These are phyloP conservation scores for Silvanus unidentatus DNA, from an alignment of 2,888 invertebrate species.

Conservation along the genomic window DNA sequence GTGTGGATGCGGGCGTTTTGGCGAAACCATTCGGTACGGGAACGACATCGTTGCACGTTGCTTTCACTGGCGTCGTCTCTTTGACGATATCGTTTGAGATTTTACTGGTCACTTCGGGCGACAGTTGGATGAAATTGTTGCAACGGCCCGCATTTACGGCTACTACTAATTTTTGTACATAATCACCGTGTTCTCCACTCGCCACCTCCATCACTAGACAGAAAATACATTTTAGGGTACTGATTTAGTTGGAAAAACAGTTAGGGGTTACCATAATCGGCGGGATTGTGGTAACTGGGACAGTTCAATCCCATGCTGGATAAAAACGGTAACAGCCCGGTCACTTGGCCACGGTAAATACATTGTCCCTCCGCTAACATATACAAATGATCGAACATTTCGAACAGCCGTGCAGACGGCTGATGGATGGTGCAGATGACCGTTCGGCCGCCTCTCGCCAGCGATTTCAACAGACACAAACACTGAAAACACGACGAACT, in stretches of 20 bases:
- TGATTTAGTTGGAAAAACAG: neutral
- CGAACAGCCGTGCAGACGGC: conserved; percentile 90
- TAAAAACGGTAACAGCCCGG: conserved; percentile 81
- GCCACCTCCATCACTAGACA: conserved; percentile 93
- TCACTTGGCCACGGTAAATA: conserved; percentile 82
- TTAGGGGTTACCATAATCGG: conserved; percentile 73
- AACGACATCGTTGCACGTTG: conserved; percentile 22
- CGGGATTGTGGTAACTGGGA: conserved; percentile 94
- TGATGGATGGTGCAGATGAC: conserved; percentile 96
- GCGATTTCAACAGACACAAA: conserved; percentile 77
- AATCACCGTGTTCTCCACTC: conserved; percentile 90
- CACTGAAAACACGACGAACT: conserved; percentile 93
- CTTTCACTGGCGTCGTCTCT: conserved; percentile 42
- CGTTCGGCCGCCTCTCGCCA: conserved; percentile 82
- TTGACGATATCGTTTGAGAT: conserved; percentile 56
- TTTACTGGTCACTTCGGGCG: conserved; percentile 36
- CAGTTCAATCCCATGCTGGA: conserved; percentile 80
- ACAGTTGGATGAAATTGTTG: conserved; percentile 52
- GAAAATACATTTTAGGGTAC: conserved; percentile 17
- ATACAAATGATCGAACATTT: conserved; percentile 91
- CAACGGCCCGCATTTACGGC: conserved; percentile 78
- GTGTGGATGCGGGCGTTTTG: conserved; percentile 42
- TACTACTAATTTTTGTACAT: conserved; percentile 75
- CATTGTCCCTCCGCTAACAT: conserved; percentile 89
- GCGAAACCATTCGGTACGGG: conserved; percentile 34